These are phyloP conservation scores for Flabesymbios commensalis DNA, from an alignment of 2,888 invertebrate species.

Conservation along the genomic window DNA sequence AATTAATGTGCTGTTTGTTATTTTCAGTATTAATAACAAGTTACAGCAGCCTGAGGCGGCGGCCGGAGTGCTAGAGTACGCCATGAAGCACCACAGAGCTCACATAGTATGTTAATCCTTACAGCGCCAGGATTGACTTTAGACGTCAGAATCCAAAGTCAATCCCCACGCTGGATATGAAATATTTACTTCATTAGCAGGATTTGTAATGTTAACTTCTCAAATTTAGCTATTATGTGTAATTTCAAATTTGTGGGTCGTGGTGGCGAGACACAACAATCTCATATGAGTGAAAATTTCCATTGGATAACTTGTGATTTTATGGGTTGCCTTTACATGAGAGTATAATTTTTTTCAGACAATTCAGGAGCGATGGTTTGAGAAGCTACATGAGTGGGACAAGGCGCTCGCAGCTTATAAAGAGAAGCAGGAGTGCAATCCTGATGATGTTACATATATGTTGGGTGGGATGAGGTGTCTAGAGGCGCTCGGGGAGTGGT, in stretches of 20 bases:
- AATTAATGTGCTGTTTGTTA: background rate
- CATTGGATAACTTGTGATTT: no score
- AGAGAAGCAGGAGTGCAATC: conserved; percentile 68
- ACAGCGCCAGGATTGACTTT: no score
- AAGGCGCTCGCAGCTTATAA: conserved; percentile 88
- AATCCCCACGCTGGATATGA: no score
- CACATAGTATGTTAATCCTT: conserved; percentile 46
- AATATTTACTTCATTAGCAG: no score
- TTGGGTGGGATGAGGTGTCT: conserved; percentile 93
- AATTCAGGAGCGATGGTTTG: conserved; percentile 90
- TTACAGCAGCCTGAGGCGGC: conserved; percentile 98
- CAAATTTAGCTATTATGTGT: no score
- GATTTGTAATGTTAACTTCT: no score
- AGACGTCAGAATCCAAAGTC: no score
- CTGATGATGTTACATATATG: conserved; percentile 47
- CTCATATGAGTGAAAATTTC: no score
- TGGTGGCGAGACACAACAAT: no score
- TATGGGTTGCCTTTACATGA: no score
- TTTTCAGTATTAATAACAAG: conserved; percentile 90
- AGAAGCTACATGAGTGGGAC: conserved; percentile 98
- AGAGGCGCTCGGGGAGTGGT: conserved; percentile 98
- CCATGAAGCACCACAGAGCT: conserved; percentile 70
- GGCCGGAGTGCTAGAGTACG: conserved; percentile 84
- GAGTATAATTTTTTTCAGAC: no score
- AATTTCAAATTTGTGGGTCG: no score